Percentiles rank a stretch among this genome's conserved stretches.
These are phyloP conservation scores for Manis javanica DNA, from an alignment of 2,797 vertebrate genomes.

Conservation along the genomic window DNA sequence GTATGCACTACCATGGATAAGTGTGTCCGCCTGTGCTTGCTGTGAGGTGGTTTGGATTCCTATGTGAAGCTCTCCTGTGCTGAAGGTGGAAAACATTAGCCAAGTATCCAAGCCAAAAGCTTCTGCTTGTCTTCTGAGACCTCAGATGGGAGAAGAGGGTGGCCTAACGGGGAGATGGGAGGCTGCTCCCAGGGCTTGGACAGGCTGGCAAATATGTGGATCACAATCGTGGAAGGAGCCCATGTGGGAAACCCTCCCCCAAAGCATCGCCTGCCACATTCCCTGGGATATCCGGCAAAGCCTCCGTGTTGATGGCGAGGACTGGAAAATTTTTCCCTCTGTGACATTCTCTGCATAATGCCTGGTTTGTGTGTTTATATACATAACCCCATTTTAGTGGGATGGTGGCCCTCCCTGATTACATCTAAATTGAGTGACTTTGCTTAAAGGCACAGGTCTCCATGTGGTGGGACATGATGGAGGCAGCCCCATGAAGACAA, in stretches of 20 bases:
- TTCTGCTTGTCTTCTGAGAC: conserved; percentile 61
- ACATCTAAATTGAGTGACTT: not conserved
- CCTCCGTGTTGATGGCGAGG: conserved; percentile 39
- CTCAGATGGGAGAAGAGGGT: conserved; percentile 56
- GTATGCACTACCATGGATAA: not conserved
- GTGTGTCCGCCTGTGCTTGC: not conserved
- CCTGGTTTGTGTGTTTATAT: not conserved
- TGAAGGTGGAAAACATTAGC: not conserved
- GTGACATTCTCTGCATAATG: not conserved
- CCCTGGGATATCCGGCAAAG: not conserved
- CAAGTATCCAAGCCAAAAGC: conserved; percentile 12
- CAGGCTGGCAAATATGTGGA: conserved; percentile 61
- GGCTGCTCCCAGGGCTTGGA: conserved; percentile 57
- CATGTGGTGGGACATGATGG: rapidly evolving
- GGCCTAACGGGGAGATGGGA: conserved; percentile 72
- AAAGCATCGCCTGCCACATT: conserved; percentile 12
- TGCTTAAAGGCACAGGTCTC: not conserved
- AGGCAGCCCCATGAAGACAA: too few species aligned
- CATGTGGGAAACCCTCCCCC: conserved; percentile 61
- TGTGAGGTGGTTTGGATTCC: not conserved
- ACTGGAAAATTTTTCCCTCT: not conserved
- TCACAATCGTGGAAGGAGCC: conserved; percentile 63
- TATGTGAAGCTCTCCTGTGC: not conserved
- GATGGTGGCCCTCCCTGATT: not conserved
- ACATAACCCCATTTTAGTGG: not conserved